These are phyloP conservation scores for Coranthus polyacanthus DNA, from an alignment of 2,797 vertebrate genomes.

Conservation along the genomic window DNA sequence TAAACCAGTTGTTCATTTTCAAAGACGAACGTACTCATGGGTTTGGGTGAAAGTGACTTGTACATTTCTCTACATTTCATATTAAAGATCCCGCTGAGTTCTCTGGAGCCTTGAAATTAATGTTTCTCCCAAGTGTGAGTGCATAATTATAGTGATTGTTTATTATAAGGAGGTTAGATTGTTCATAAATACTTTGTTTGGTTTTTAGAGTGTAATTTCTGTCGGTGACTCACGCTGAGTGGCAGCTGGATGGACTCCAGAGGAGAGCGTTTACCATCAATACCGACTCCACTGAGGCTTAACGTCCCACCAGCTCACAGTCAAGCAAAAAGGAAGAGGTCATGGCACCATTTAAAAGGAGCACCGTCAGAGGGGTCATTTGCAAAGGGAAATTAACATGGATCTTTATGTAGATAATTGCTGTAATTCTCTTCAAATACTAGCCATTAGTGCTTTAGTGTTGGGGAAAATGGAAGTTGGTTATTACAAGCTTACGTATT, in stretches of 20 bases:
- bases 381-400: conserved; percentile 75
- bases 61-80: conserved; percentile 11
- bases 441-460: conserved; percentile 74
- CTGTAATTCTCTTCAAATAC: conserved; percentile 80
- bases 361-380: conserved; percentile 71
- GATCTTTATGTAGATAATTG: conserved; percentile 82
- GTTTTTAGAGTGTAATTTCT: conserved; percentile 18
- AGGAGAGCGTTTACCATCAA: conserved; percentile 48
- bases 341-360: conserved; percentile 60
- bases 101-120: conserved; percentile 1
- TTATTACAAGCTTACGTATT: conserved; percentile 76
- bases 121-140: conserved; percentile 9
- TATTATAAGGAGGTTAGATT: conserved; percentile 1
- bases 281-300: conserved; percentile 29
- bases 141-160: conserved; percentile 2
- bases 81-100: conserved; percentile 14
- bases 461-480: conserved; percentile 63
- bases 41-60: neutral
- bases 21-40: too few relatives aligned
- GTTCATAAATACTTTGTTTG: conserved; percentile 16
- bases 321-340: conserved; percentile 62
- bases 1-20: too few relatives aligned
- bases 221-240: conserved; percentile 21
- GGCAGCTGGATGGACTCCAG: conserved; percentile 43
- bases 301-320: conserved; percentile 48